A percentile compares a stretch with the other conserved stretches of the same genome.
These are phyloP conservation scores for Proterorhinus semilunaris DNA, from an alignment of 2,113 vertebrate genomes.

Conservation along the genomic window DNA sequence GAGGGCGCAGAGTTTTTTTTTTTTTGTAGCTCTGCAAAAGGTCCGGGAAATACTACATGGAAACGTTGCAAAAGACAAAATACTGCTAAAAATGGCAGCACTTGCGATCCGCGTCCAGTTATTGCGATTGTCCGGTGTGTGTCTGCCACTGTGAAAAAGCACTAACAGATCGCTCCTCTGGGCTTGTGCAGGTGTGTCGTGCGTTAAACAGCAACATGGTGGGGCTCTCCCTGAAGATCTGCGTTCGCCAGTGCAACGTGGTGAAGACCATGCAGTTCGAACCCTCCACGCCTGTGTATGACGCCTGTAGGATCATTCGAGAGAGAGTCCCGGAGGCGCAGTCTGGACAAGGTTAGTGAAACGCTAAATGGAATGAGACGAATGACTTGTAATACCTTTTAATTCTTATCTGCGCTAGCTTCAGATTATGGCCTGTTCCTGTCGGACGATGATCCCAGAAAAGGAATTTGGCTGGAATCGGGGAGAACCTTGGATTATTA, in stretches of 20 bases:
- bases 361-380: neutral
- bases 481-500: slow-evolving; percentile 98
- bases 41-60: no score
- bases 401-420: slow-evolving; percentile 72
- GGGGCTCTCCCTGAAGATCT: slow-evolving; percentile 96
- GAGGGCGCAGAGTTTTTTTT: no score
- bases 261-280: slow-evolving; percentile 99
- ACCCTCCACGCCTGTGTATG: slow-evolving; percentile 92
- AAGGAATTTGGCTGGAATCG: slow-evolving; percentile 98
- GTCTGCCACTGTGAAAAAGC: neutral
- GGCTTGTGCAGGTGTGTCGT: slow-evolving; percentile 57
- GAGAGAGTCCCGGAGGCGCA: slow-evolving; percentile 96
- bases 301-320: slow-evolving; percentile 92
- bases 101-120: no score
- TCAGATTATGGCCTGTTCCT: slow-evolving; percentile 97
- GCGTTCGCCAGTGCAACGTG: slow-evolving; percentile 98
- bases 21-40: no score
- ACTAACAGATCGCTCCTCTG: neutral
- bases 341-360: slow-evolving; percentile 87
- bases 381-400: neutral
- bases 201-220: slow-evolving; percentile 83
- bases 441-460: slow-evolving; percentile 95
- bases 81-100: no score
- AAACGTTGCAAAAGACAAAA: no score
- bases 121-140: neutral